phyloP scores from a whole-genome alignment of 2,888 invertebrate genomes.

The Sthenelais limicola region DNA sequence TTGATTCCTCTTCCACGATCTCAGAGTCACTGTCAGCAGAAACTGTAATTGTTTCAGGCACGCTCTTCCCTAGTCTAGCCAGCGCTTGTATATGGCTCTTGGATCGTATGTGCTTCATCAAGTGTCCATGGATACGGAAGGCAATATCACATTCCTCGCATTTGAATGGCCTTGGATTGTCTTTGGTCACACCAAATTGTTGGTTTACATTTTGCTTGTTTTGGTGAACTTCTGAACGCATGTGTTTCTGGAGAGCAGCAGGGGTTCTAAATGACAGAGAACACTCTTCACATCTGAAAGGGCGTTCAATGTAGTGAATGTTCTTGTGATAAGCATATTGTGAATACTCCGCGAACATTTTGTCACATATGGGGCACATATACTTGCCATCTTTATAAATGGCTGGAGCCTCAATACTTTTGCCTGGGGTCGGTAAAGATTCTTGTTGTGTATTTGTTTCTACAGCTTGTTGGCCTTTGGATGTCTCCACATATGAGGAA shows the following conservation, averaged over 20 bases:
- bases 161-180: constrained; percentile 95
- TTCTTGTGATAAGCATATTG: constrained; percentile 93
- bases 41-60: constrained; percentile 94
- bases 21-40: constrained; percentile 93
- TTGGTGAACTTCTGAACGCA: constrained; percentile 87
- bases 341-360: constrained; percentile 92
- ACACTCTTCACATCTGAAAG: constrained; percentile 92
- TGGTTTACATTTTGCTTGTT: constrained; percentile 78
- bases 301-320: constrained; percentile 94
- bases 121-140: constrained; percentile 93
- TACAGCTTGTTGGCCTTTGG: constrained; percentile 36
- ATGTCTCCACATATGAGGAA: background rate
- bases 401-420: constrained; percentile 48
- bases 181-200: constrained; percentile 75
- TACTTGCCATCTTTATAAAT: constrained; percentile 71
- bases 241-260: constrained; percentile 94
- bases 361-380: constrained; percentile 89
- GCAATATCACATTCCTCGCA: constrained; percentile 97
- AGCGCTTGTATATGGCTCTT: constrained; percentile 96
- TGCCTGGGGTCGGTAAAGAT: constrained; percentile 48
- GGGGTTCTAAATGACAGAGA: constrained; percentile 91
- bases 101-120: constrained; percentile 96
- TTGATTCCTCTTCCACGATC: constrained; percentile 76
- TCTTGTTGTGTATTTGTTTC: constrained; percentile 45
- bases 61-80: constrained; percentile 87